Conservation (phyloP, 2,888 invertebrate genomes). For the Tuberolachnus salignus region DNA sequence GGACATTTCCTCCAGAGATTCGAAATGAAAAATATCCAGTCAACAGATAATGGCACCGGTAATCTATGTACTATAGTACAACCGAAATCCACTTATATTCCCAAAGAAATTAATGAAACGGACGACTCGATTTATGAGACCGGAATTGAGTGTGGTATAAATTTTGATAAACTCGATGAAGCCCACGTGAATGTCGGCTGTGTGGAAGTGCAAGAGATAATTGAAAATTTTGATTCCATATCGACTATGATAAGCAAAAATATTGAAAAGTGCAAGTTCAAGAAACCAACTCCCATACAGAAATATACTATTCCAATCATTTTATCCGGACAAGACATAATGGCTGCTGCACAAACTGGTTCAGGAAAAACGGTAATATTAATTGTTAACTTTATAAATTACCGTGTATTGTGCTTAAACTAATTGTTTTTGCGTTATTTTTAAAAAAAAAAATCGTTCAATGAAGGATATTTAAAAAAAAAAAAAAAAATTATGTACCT, state of each 20-base stretch:
- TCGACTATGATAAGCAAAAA: conserved; percentile 63
- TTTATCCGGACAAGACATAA: conserved; percentile 65
- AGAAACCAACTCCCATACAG: conserved; percentile 68
- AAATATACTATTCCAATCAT: conserved; percentile 67
- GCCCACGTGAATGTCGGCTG: conserved; percentile 60
- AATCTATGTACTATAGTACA: too few species aligned
- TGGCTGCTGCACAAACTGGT: conserved; percentile 71
- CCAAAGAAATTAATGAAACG: conserved; percentile 21
- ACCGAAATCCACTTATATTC: conserved; percentile 30
- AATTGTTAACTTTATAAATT: background rate
- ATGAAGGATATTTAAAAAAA: too few species aligned
- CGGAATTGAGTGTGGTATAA: conserved; percentile 32
- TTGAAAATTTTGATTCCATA: conserved; percentile 63
- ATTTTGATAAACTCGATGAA: conserved; percentile 37
- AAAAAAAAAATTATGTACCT: too few species aligned
- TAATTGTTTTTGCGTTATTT: background rate
- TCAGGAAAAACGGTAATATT: conserved; percentile 69
- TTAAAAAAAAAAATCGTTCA: too few species aligned
- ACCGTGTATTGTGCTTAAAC: background rate
- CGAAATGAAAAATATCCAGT: too few species aligned
- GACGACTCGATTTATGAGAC: conserved; percentile 37
- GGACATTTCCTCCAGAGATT: too few species aligned
- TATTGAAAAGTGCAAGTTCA: conserved; percentile 63
- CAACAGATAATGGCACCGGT: too few species aligned
- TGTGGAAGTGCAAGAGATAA: conserved; percentile 58